Base-by-base conservation (phyloP, 2,113 vertebrate genomes). In the Desmodus rotundus region DNA sequence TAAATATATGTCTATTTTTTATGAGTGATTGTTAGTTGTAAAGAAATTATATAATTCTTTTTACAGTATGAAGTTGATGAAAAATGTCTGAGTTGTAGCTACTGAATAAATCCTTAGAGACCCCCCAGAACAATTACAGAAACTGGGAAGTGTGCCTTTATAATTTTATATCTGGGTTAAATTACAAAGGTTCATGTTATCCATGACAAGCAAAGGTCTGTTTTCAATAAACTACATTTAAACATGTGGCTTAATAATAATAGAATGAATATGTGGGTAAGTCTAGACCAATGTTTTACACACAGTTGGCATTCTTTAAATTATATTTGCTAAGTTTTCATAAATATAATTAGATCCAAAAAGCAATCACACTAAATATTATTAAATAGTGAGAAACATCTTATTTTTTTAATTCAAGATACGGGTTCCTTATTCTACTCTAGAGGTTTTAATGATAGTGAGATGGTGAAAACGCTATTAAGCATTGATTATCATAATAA, bases 71-170 rank as follows among this genome's bases (percentile, higher is more conserved):
- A 96, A 96, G 54, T 89, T 96, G 95, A 91, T 95, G 89, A 97
- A 92, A 94, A 95, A 80, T 91, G 36, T 88, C 56, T 97, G 83
- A 70, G 3, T 80, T 80, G 8, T 17, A 94, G 93, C 92, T 96
- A 93, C 96, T 94, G 93, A 63, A 77, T 80, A 82, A 96, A 95
- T 93, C 93, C 61, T 97, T 91, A 70, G 95, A 97, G 93, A 97
- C 67, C 87, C 84, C 88, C 88, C 33, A 81, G 41, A 94, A 74
- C 76, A 96, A 94, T 93, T 82, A 78, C 7, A 93, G 86, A 47
- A 70, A 73, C 63, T 94, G 89, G 92, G 89, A 96, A 86, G 16
- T 56, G 73, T 96, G 92, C 73, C 89, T 93, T 15, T 73, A 54
- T 81, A 91, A 89, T 96, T 96, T 86, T 78, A 95, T 80, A 93